A percentile compares a stretch with the other conserved stretches of the same genome.
Conservation (phyloP, 1,140 invertebrate genomes). For the Brachionus calyciflorus region DNA sequence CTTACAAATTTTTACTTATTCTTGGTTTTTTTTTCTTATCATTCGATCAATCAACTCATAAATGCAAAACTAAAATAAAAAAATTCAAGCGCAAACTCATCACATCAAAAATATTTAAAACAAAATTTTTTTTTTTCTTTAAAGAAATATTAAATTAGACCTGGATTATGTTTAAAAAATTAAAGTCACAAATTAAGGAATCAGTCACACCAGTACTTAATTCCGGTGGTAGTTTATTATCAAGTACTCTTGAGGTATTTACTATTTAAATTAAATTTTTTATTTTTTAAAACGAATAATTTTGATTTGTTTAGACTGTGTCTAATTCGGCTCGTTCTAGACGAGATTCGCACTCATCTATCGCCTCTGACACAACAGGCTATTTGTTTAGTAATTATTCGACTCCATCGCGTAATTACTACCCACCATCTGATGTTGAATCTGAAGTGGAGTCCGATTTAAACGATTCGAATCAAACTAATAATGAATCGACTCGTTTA, state of each 20-base stretch:
- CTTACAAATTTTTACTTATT: no score
- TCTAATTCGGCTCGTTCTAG: constrained; percentile 8
- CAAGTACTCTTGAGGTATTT: constrained; percentile 3
- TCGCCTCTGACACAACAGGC: neutral
- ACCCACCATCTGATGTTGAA: constrained; percentile 38
- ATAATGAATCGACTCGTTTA: neutral
- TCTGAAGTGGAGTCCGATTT: constrained; percentile 41
- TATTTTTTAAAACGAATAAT: neutral
- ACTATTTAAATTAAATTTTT: neutral
- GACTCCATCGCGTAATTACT: neutral
- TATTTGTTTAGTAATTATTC: neutral
- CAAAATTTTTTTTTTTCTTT: no score
- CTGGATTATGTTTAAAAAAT: constrained; percentile 19
- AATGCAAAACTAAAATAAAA: constrained; percentile 17
- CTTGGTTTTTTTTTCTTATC: no score
- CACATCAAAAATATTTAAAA: neutral
- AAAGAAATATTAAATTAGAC: no score
- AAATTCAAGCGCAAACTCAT: neutral
- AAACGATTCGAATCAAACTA: neutral
- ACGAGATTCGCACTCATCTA: constrained; percentile 6
- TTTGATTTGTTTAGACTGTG: neutral
- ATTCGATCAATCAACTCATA: constrained; percentile 1
- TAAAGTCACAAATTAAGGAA: constrained; percentile 28
- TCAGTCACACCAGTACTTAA: neutral
- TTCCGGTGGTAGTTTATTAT: neutral